These are phyloP conservation scores for Amia ocellicauda DNA, from an alignment of 2,113 vertebrate genomes.

Conservation along the genomic window DNA sequence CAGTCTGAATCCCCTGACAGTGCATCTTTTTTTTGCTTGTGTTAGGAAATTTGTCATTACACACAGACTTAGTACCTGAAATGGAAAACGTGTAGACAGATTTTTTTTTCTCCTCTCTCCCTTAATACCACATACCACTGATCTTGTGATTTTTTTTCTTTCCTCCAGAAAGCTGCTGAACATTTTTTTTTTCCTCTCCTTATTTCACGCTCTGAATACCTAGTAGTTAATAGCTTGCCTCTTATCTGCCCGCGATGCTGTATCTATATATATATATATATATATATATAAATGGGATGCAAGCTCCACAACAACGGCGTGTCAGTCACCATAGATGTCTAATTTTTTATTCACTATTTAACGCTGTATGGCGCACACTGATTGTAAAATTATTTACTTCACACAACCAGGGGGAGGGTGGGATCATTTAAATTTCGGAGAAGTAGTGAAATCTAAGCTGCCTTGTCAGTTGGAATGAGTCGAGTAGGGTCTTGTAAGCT, in stretches of 20 bases:
- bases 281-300: constrained; percentile 46
- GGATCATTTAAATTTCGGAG: constrained; percentile 50
- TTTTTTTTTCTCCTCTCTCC: constrained; percentile 44
- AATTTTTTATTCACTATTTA: constrained; percentile 70
- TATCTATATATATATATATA: constrained; percentile 31
- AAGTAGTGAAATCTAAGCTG: neutral
- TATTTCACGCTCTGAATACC: constrained; percentile 73
- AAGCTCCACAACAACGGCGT: constrained; percentile 44
- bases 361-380: constrained; percentile 54
- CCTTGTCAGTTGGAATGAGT: neutral
- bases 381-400: constrained; percentile 66
- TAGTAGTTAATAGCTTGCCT: constrained; percentile 65
- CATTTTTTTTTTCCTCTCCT: constrained; percentile 54
- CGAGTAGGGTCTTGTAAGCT: no score
- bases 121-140: constrained; percentile 45
- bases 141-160: constrained; percentile 37
- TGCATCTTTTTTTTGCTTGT: constrained; percentile 60
- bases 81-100: constrained; percentile 32
- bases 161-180: constrained; percentile 55
- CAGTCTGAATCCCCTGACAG: constrained; percentile 54
- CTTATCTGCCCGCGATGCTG: constrained; percentile 40
- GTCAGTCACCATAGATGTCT: constrained; percentile 47
- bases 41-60: constrained; percentile 31
- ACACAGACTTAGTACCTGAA: constrained; percentile 43
- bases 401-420: constrained; percentile 58